Evolutionary conservation across 2,797 vertebrate genomes (phyloP).

Genomic region (Etheostoma nigrum): DNA sequence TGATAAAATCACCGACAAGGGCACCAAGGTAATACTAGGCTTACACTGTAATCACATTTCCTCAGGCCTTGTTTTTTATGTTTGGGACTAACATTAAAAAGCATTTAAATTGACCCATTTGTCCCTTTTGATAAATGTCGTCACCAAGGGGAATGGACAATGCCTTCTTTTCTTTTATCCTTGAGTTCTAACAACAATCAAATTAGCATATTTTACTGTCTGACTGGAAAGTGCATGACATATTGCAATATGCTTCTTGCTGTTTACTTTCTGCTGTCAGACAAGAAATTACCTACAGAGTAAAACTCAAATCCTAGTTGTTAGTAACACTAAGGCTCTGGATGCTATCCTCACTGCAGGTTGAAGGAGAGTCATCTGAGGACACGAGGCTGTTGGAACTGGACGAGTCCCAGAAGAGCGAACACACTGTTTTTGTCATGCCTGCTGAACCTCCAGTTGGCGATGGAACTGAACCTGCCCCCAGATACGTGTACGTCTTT

Average conservation of each 20-base stretch:
- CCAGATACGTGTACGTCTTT: constrained; percentile 88
- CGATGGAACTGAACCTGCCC: constrained; percentile 82
- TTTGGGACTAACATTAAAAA: constrained; percentile 27
- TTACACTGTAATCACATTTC: constrained; percentile 51
- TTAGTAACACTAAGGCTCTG: constrained; percentile 1
- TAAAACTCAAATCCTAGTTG: neutral
- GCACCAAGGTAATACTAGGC: constrained; percentile 90
- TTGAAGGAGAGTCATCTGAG: constrained; percentile 90
- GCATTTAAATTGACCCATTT: constrained; percentile 15
- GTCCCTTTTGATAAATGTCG: neutral
- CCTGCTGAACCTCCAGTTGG: constrained; percentile 90
- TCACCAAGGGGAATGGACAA: neutral
- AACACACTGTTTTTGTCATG: constrained; percentile 97
- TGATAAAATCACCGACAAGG: constrained; percentile 95
- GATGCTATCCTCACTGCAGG: constrained; percentile 79
- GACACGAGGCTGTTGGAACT: constrained; percentile 93
- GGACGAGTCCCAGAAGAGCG: constrained; percentile 97
- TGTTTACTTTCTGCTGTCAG: constrained; percentile 18
- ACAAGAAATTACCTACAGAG: constrained; percentile 14
- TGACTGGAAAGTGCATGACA: constrained; percentile 11
- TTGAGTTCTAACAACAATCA: constrained; percentile 34
- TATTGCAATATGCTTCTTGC: neutral
- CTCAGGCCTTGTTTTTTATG: constrained; percentile 1
- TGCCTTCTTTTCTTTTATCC: constrained; percentile 54
- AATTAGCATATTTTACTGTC: constrained; percentile 9